phyloP scores from a whole-genome alignment of 1,140 invertebrate genomes.

The Hormaphis cornu region DNA sequence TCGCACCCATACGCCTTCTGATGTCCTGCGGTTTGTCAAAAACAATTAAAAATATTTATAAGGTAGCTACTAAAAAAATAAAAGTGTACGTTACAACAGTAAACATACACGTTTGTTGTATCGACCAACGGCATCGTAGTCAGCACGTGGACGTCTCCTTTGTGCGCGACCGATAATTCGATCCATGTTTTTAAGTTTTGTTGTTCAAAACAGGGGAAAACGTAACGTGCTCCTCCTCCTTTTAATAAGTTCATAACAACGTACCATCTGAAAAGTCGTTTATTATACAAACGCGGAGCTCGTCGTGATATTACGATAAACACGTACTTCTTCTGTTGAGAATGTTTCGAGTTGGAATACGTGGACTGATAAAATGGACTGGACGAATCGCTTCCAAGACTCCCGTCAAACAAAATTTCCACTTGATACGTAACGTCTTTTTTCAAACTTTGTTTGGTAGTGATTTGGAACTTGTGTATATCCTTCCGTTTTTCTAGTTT shows the following conservation, averaged over 20 bases:
- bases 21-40: constrained; percentile 35
- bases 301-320: background rate
- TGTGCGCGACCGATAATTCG: constrained; percentile 53
- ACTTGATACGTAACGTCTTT: constrained; percentile 38
- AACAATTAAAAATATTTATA: background rate
- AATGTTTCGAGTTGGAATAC: constrained; percentile 35
- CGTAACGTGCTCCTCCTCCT: constrained; percentile 61
- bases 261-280: constrained; percentile 46
- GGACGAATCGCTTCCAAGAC: constrained; percentile 31
- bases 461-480: constrained; percentile 30
- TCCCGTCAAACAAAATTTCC: constrained; percentile 37
- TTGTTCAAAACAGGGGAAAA: constrained; percentile 92
- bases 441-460: constrained; percentile 36
- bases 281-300: too few relatives aligned
- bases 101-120: constrained; percentile 53
- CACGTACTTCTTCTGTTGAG: constrained; percentile 8
- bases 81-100: background rate
- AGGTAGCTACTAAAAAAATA: background rate
- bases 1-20: constrained; percentile 47
- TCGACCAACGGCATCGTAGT: constrained; percentile 54
- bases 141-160: constrained; percentile 49
- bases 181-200: constrained; percentile 69
- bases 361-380: constrained; percentile 32
- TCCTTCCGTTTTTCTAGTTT: constrained; percentile 35
- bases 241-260: constrained; percentile 69